Evolutionary conservation across 2,113 vertebrate species (phyloP).

Genomic region (Kryptolebias marmoratus): DNA sequence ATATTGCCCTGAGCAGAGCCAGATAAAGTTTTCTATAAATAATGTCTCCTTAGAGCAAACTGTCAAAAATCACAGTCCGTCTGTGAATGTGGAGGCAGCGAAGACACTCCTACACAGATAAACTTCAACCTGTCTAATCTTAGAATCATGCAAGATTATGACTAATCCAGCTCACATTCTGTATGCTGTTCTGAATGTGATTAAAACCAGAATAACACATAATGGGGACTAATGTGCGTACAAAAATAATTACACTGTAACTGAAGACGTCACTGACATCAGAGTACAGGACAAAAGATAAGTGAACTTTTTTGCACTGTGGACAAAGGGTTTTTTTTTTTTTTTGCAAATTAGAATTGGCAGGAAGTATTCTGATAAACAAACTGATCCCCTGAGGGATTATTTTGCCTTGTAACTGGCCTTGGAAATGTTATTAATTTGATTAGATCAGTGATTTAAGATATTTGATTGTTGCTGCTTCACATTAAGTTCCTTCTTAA

Average conservation of each 20-base stretch:
- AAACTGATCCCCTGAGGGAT: not conserved
- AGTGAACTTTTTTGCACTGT: not conserved
- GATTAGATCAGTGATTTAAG: not conserved
- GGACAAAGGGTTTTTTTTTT: not conserved
- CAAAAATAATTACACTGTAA: not conserved
- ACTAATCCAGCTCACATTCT: not conserved
- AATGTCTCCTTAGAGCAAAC: not conserved
- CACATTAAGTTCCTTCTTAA: not conserved
- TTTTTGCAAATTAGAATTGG: not conserved
- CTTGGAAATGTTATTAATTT: not conserved
- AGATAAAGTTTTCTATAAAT: not conserved
- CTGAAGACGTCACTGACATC: not conserved
- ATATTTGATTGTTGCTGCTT: not conserved
- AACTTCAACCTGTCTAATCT: slow-evolving; percentile 1
- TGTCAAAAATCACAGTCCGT: not conserved
- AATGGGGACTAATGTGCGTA: not conserved
- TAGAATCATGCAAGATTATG: not conserved
- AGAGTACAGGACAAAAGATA: not conserved
- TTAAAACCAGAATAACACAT: not conserved
- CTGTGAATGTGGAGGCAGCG: not conserved
- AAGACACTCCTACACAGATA: not conserved
- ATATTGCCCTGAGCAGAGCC: not conserved
- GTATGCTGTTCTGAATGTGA: not conserved
- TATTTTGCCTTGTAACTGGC: not conserved
- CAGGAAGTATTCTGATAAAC: not conserved